Base-by-base conservation (phyloP, 2,113 vertebrate genomes). In the Gallinago paraguaiae region DNA sequence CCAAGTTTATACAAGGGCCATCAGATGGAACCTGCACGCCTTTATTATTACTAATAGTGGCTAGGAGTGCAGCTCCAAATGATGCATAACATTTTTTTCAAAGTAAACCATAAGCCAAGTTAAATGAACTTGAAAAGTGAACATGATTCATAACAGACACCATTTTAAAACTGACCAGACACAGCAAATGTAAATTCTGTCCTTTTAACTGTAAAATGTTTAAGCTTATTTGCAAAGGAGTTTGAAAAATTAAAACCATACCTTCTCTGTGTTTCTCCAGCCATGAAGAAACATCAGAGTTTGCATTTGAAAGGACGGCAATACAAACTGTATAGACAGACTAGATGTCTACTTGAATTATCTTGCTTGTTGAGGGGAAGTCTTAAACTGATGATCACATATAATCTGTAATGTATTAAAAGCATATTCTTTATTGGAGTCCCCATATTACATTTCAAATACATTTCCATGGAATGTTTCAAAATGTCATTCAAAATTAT, bases 91-190 rank as follows among this genome's bases (percentile, higher is more conserved):
- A 82, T 96, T 95, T 97, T 93, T 90, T 71, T 43, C 4, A 48
- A 96, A 96, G 85, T 94, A 96, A 97, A 94, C 91, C 85, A 74
- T 97, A 93, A 97, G 90, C 95, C 96, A 96, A 96, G 96, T 97
- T 96, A 97, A 97, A 97, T 94, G 97, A 97, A 95, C 94, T 97
- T 97, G 96, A 97, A 97, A 97, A 97, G 95, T 94, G 96, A 97
- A 95, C 96, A 97, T 97, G 96, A 97, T 97, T 97, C 92, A 96
- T 96, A 97, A 96, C 97, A 97, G 96, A 97, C 84, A 97, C 71
- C 60, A 86, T 95, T 95, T 94, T 97, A 96, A 97, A 96, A 95
- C 88, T 96, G 95, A 96, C 96, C 96, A 97, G 97, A 96, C 96
- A 93, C 93, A 95, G 97, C 93, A 97, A 97, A 97, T 96, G 95